Conservation (phyloP, 1,140 invertebrate species). For the Atopsyche davidsoni region DNA sequence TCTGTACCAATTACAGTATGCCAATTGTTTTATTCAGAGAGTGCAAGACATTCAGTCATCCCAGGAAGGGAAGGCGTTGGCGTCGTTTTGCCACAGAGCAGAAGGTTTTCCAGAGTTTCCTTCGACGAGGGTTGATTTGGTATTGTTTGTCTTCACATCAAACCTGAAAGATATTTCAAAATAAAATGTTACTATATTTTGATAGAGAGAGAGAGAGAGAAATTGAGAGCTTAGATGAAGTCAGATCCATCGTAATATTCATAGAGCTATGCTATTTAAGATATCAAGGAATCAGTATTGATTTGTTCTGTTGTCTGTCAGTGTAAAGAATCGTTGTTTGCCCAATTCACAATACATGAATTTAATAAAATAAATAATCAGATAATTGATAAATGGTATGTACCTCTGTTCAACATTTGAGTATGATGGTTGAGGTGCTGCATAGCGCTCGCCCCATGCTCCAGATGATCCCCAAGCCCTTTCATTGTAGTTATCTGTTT, state of each 20-base stretch:
- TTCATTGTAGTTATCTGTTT: conserved; percentile 30
- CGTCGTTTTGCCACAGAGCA: conserved; percentile 32
- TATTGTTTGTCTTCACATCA: conserved; percentile 41
- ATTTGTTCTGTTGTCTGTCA: no score
- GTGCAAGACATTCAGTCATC: conserved; percentile 35
- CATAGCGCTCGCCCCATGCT: conserved; percentile 27
- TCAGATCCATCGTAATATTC: no score
- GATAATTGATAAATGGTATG: no score
- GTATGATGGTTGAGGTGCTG: conserved; percentile 24
- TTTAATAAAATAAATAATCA: no score
- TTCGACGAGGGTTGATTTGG: conserved; percentile 35
- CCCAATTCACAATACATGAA: no score
- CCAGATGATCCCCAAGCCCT: conserved; percentile 28
- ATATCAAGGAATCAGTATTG: no score
- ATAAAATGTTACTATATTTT: no score
- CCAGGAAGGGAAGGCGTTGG: conserved; percentile 39
- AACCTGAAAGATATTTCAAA: conserved; percentile 33
- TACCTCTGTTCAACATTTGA: conserved; percentile 37
- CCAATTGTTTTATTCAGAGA: background rate
- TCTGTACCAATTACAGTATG: background rate
- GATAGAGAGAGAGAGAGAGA: no score
- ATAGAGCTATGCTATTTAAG: no score
- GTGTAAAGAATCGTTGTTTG: no score
- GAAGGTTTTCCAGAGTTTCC: conserved; percentile 21
- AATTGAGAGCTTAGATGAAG: no score